Conservation (phyloP, 2,113 vertebrate genomes). For the Emydocephalus ijimae region DNA sequence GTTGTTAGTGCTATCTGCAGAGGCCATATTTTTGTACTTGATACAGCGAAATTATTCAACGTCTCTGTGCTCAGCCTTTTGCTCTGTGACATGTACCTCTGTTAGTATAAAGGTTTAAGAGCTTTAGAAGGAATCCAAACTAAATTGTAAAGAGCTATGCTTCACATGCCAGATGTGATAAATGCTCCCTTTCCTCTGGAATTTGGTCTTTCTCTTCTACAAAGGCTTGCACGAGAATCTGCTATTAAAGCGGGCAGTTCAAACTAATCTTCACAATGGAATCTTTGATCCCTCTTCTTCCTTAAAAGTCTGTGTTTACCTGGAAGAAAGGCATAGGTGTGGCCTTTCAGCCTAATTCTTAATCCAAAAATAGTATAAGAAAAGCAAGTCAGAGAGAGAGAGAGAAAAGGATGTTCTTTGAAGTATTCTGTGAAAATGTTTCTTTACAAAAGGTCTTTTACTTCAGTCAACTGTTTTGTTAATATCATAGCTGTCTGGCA, state of each 20-base stretch:
- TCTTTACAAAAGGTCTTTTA: background rate
- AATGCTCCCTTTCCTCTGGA: background rate
- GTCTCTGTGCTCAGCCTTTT: background rate
- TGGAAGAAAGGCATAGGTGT: background rate
- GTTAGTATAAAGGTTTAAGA: background rate
- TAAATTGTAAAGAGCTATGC: background rate
- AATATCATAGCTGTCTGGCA: background rate
- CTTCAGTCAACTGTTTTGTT: background rate
- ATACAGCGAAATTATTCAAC: background rate
- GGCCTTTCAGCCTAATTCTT: background rate
- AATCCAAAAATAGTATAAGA: background rate
- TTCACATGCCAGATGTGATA: background rate
- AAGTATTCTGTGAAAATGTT: background rate
- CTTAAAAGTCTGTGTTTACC: background rate
- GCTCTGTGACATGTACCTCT: background rate
- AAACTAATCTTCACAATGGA: background rate
- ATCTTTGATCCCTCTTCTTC: background rate
- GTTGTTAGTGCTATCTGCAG: background rate
- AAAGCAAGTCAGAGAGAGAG: background rate
- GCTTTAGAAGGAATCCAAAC: background rate
- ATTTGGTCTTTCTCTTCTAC: background rate
- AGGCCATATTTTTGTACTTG: background rate
- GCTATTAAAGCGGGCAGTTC: background rate
- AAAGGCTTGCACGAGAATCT: background rate
- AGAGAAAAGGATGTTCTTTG: background rate